Evolutionary conservation across 2,888 invertebrate species (phyloP).

Genomic region (Calameuta idolon): DNA sequence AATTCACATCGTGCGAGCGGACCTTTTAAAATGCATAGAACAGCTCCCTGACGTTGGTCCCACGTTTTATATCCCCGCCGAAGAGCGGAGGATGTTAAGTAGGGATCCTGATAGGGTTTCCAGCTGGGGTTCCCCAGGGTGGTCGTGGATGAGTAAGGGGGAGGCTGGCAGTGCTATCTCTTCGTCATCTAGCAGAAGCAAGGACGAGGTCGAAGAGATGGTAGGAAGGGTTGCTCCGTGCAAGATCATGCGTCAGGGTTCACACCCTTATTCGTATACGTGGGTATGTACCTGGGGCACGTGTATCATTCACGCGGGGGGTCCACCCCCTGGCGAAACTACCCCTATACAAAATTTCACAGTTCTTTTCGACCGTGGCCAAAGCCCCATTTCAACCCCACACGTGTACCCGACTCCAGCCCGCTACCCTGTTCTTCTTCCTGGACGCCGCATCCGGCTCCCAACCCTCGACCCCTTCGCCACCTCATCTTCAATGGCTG

Average conservation of each 20-base stretch:
- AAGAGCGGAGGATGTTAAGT: constrained; percentile 9
- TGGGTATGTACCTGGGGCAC: neutral
- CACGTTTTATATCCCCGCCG: constrained; percentile 26
- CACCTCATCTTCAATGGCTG: neutral
- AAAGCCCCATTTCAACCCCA: neutral
- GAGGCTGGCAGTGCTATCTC: constrained; percentile 3
- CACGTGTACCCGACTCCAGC: neutral
- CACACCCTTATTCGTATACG: neutral
- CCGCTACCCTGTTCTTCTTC: neutral
- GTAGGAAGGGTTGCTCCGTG: neutral
- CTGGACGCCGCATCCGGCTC: neutral
- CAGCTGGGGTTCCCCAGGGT: constrained; percentile 18
- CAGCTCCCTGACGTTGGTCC: constrained; percentile 31
- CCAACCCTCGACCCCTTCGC: constrained; percentile 10
- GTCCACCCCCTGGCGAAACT: neutral
- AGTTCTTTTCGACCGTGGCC: neutral
- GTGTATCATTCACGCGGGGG: neutral
- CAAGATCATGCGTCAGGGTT: neutral
- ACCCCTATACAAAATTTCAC: neutral
- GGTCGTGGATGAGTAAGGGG: constrained; percentile 9
- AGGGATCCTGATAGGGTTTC: constrained; percentile 15
- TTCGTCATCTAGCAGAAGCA: neutral
- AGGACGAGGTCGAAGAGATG: neutral
- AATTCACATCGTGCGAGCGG: constrained; percentile 40
- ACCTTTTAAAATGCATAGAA: constrained; percentile 52